These are phyloP conservation scores for Saturnia pavonia DNA, from an alignment of 2,888 invertebrate species.

Conservation along the genomic window DNA sequence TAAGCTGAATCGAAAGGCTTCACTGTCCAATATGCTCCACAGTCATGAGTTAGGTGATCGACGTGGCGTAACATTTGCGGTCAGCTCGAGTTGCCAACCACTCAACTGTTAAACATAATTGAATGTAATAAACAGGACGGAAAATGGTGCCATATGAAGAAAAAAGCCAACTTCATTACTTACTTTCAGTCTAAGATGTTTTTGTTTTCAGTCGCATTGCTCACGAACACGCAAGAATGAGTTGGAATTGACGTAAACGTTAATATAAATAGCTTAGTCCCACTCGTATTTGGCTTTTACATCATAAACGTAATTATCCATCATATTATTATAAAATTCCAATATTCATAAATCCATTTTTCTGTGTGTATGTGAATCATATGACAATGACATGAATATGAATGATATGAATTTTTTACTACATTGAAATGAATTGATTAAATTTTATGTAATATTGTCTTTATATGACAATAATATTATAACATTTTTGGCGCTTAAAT, in stretches of 20 bases:
- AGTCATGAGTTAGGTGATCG: slow-evolving; percentile 23
- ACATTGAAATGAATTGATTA: no score
- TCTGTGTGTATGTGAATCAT: no score
- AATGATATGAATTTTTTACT: no score
- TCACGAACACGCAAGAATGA: background rate
- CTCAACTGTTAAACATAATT: slow-evolving; percentile 23
- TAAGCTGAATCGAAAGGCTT: slow-evolving; percentile 68
- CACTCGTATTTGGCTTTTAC: background rate
- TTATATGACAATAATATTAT: no score
- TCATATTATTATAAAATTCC: no score
- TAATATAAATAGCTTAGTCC: background rate
- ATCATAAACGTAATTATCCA: no score
- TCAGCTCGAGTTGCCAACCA: slow-evolving; percentile 44
- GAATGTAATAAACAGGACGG: slow-evolving; percentile 17
- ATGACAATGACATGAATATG: no score
- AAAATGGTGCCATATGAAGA: background rate
- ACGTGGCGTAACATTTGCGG: slow-evolving; percentile 37
- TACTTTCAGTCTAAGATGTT: background rate
- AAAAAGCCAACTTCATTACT: background rate
- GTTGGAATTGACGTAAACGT: background rate
- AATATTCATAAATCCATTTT: no score
- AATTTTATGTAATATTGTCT: no score
- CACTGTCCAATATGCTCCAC: slow-evolving; percentile 44
- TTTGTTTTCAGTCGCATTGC: background rate
- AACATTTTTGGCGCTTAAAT: no score